phyloP scores from a whole-genome alignment of 2,888 invertebrate genomes.

The Chirona hameri region DNA sequence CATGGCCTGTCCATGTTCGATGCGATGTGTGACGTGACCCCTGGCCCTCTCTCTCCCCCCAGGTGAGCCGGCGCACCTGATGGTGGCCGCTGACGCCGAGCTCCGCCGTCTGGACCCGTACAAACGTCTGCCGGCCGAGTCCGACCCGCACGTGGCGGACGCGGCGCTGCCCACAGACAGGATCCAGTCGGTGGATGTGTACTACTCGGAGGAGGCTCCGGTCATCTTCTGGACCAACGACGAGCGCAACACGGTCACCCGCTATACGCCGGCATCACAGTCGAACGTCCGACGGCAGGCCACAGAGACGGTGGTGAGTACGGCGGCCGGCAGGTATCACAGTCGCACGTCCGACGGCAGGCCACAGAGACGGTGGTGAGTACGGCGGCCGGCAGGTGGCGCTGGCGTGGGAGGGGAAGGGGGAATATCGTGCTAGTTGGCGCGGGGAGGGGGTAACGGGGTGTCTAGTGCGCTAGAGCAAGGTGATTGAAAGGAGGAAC shows the following conservation, averaged over 20 bases:
- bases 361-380: neutral
- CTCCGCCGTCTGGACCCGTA: conserved; percentile 60
- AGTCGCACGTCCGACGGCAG: neutral
- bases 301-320: neutral
- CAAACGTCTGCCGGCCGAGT: conserved; percentile 48
- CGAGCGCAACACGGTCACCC: conserved; percentile 34
- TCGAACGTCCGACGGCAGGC: neutral
- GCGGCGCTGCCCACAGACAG: conserved; percentile 28
- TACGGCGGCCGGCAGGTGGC: neutral
- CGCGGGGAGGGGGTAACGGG: no score
- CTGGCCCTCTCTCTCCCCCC: conserved; percentile 35
- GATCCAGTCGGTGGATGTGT: conserved; percentile 37
- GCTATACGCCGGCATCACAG: conserved; percentile 41
- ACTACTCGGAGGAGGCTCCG: conserved; percentile 35
- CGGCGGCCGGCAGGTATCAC: neutral
- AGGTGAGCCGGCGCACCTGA: conserved; percentile 59
- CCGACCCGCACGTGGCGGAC: neutral
- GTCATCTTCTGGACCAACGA: conserved; percentile 37
- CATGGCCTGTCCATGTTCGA: no score
- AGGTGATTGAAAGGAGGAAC: no score
- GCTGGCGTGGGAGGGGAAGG: no score
- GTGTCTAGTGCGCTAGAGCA: no score
- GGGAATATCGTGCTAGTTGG: no score
- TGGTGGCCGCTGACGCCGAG: conserved; percentile 62
- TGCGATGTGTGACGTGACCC: neutral